Evolutionary conservation across 2,888 invertebrate species (phyloP).

Genomic region (Drosophila formosana): DNA sequence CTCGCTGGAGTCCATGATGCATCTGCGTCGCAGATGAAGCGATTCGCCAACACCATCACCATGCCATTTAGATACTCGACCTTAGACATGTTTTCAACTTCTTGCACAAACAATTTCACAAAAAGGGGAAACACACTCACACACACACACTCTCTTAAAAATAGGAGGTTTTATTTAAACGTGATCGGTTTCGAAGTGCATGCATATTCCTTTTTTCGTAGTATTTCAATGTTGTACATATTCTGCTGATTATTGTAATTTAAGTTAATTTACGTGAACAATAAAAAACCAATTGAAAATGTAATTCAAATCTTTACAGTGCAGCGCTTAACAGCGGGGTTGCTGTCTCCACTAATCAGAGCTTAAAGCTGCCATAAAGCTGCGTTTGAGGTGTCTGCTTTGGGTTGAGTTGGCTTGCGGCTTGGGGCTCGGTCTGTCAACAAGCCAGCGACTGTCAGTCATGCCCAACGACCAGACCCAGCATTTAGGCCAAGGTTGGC

Average conservation of each 20-base stretch:
- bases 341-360: constrained; percentile 38
- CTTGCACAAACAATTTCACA: constrained; percentile 36
- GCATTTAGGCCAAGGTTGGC: constrained; percentile 72
- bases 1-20: constrained; percentile 83
- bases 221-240: constrained; percentile 80
- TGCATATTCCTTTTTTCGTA: constrained; percentile 60
- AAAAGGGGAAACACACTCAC: constrained; percentile 5
- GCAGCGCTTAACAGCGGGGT: constrained; percentile 23
- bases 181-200: constrained; percentile 52
- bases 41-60: constrained; percentile 33
- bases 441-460: constrained; percentile 1
- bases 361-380: constrained; percentile 22
- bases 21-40: constrained; percentile 73
- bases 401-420: neutral
- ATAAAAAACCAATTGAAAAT: constrained; percentile 41
- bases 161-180: constrained; percentile 30
- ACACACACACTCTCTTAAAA: constrained; percentile 15
- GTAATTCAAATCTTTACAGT: constrained; percentile 5
- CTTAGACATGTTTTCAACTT: constrained; percentile 44
- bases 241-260: constrained; percentile 75
- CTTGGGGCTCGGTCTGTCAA: neutral
- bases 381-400: constrained; percentile 9
- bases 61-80: constrained; percentile 76
- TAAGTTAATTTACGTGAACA: constrained; percentile 76
- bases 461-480: neutral